A percentile compares a stretch with the other conserved stretches of the same genome.
Conservation (phyloP, 2,888 invertebrate species). For the Drosophila neotestacea region DNA sequence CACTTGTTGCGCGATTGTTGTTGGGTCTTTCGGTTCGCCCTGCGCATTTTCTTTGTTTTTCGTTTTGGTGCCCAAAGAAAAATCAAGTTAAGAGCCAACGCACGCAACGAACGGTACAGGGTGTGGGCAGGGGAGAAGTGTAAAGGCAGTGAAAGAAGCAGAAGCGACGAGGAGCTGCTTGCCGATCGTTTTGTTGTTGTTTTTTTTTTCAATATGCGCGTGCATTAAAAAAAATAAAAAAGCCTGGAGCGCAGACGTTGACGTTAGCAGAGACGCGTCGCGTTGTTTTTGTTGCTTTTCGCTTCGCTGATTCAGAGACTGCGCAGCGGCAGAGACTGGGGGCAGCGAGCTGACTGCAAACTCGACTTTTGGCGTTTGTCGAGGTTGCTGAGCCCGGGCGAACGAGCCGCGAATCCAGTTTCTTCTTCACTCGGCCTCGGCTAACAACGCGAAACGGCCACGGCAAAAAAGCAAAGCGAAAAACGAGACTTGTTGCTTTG, state of each 20-base stretch:
- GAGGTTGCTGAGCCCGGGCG: constrained; percentile 75
- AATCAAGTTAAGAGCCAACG: constrained; percentile 76
- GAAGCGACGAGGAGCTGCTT: constrained; percentile 42
- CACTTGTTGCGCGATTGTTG: constrained; percentile 33
- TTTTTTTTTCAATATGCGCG: constrained; percentile 50
- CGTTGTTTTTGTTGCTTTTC: constrained; percentile 55
- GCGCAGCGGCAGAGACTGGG: constrained; percentile 34
- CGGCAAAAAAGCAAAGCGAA: constrained; percentile 44
- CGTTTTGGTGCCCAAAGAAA: constrained; percentile 69
- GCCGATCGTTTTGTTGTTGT: constrained; percentile 44
- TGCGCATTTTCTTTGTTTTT: constrained; percentile 79
- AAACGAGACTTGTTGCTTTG: constrained; percentile 13
- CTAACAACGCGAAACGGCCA: constrained; percentile 61
- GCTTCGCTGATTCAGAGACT: constrained; percentile 72
- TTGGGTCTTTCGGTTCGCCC: constrained; percentile 53
- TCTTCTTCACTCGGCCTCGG: constrained; percentile 78
- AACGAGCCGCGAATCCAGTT: constrained; percentile 75
- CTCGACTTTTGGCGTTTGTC: constrained; percentile 76
- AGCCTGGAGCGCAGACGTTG: constrained; percentile 60
- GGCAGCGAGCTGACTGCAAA: constrained; percentile 53
- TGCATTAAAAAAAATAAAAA: constrained; percentile 59
- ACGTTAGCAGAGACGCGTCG: constrained; percentile 14
- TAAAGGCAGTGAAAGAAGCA: constrained; percentile 3
- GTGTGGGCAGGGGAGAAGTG: constrained; percentile 25
- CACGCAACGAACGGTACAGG: constrained; percentile 60